Percentiles rank a stretch among this genome's conserved stretches.
These are phyloP conservation scores for Burhinus oedicnemus DNA, from an alignment of 2,113 vertebrate species.

Conservation along the genomic window DNA sequence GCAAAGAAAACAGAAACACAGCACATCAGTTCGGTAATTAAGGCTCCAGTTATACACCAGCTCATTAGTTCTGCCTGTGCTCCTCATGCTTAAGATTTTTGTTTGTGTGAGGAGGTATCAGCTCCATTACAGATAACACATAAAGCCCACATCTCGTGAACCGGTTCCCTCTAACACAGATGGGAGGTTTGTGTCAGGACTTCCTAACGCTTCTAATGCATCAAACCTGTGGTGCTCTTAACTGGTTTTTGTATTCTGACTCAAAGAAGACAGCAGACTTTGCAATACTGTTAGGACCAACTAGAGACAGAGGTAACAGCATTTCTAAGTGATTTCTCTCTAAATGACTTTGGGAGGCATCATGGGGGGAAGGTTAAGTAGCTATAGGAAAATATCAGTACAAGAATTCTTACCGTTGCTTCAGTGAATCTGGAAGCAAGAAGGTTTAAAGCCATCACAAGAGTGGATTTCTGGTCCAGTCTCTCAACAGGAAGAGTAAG, in stretches of 20 bases:
- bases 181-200: accelerated
- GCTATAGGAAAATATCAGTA: not conserved
- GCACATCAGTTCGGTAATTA: not conserved
- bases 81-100: not conserved
- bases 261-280: not conserved
- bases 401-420: not conserved
- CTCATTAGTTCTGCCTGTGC: not conserved
- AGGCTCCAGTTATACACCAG: not conserved
- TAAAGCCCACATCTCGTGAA: not conserved
- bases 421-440: not conserved
- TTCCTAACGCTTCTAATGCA: not conserved
- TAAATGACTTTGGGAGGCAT: not conserved
- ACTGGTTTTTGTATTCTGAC: not conserved
- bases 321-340: not conserved
- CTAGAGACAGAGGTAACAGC: not conserved
- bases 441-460: not conserved
- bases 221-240: not conserved
- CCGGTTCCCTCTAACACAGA: not conserved
- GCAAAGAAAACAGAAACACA: not conserved
- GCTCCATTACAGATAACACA: not conserved
- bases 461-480: not conserved
- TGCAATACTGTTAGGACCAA: not conserved
- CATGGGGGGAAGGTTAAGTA: not conserved
- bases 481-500: not conserved
- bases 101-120: not conserved